Evolutionary conservation across 2,113 vertebrate genomes (phyloP).

Genomic region (Pterophyllum scalare): DNA sequence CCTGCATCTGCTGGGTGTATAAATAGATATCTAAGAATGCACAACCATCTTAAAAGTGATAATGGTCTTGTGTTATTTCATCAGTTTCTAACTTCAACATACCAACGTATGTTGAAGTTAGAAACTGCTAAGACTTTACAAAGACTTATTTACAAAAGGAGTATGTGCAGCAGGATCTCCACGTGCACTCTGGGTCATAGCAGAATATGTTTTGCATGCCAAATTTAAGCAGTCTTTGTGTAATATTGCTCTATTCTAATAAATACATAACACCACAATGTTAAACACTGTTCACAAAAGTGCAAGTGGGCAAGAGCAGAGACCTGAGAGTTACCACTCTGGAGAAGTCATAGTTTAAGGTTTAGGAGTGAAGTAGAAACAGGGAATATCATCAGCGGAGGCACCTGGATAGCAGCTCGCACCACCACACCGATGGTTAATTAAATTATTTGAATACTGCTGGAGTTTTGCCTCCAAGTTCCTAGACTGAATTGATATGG

Average conservation of each 20-base stretch:
- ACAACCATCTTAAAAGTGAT: neutral
- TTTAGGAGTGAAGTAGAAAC: neutral
- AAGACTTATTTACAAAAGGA: neutral
- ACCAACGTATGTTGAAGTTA: neutral
- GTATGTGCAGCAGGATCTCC: neutral
- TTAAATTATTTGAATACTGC: constrained; percentile 20
- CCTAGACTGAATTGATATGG: constrained; percentile 23
- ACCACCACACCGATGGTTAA: constrained; percentile 3
- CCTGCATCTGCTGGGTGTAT: neutral
- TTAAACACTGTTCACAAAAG: neutral
- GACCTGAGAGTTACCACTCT: neutral
- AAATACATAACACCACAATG: neutral
- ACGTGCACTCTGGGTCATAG: neutral
- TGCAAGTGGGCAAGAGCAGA: neutral
- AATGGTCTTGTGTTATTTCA: neutral
- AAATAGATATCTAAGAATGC: neutral
- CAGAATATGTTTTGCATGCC: neutral
- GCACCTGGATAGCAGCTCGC: neutral
- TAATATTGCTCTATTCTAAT: neutral
- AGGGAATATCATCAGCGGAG: neutral
- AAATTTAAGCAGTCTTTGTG: neutral
- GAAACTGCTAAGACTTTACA: neutral
- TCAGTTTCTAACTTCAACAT: neutral
- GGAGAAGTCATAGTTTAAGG: neutral
- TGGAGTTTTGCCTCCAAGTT: neutral